Evolutionary conservation across 2,113 vertebrate genomes (phyloP), one percentile per base, ranked within the genome.

Genomic region (Alouatta palliata): DNA sequence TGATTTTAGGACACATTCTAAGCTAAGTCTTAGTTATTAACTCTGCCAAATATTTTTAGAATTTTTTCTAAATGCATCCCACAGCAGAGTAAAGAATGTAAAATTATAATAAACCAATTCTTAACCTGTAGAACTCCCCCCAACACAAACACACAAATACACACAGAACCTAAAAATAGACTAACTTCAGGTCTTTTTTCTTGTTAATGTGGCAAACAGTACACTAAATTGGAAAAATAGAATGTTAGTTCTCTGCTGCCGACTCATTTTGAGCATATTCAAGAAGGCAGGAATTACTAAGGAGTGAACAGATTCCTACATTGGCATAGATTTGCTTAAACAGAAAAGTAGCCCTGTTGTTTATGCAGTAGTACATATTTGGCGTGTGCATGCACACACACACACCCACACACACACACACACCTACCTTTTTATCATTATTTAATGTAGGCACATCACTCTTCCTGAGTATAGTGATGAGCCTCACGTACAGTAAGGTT

Each of bases 341-440:
- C 40, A 76, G 56, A 70, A 54, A 87, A 86, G 10, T 23, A 17
- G 2, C 14, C 4, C 40, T 71, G 81, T 49, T 80, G 30, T 91
- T 86, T 23, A 40, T 47, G 32, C 17, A 3, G 6, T 40, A n/a
- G n/a, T n/a, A 3, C 76, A 45, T 23, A 25, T 49, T 47, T 52
- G 68, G 43, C 30, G 6, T 52, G 30, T 5, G 5, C 5, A 30
- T 1, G 27, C 58, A 27, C 4, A 8, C 20, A 0, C 23, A 49
- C 3, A 2, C 37, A 17, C n/a, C 52, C n/a, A 45, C 25, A 30
- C 0, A 12, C 11, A 30, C 17, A 1, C 30, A 37, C 6, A 3
- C 21, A 21, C 17, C n/a, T n/a, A 52, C 45, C 2, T 37, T 43
- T 71, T 58, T 73, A 19, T 87, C 64, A 6, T 35, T 16, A 21